phyloP scores from a whole-genome alignment of 2,888 invertebrate genomes.

The Drosophila sordidapex region DNA sequence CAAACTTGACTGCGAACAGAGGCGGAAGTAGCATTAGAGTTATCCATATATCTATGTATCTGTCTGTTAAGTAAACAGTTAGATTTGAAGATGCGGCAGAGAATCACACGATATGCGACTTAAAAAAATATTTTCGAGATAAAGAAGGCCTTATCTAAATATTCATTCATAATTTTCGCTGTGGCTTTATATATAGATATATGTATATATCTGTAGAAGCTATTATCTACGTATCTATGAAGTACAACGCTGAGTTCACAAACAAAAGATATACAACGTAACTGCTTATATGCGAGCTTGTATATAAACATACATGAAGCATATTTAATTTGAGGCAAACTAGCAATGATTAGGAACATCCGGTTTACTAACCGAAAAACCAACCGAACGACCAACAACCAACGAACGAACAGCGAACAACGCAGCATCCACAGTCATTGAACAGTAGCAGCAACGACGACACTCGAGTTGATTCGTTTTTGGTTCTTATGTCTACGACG shows the following conservation, averaged over 20 bases:
- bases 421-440: constrained; percentile 63
- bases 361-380: constrained; percentile 85
- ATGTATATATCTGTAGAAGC: constrained; percentile 13
- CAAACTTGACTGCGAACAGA: constrained; percentile 36
- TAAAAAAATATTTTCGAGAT: constrained; percentile 16
- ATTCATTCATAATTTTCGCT: constrained; percentile 74
- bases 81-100: constrained; percentile 50
- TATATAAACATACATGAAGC: constrained; percentile 48
- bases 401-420: constrained; percentile 44
- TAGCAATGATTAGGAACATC: constrained; percentile 85
- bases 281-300: constrained; percentile 27
- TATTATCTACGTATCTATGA: constrained; percentile 55
- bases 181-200: constrained; percentile 33
- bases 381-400: constrained; percentile 46
- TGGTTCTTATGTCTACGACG: constrained; percentile 68
- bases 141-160: constrained; percentile 18
- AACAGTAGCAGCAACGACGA: constrained; percentile 67
- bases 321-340: constrained; percentile 85
- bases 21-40: constrained; percentile 51
- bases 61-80: constrained; percentile 45
- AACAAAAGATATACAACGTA: constrained; percentile 72
- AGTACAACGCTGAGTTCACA: constrained; percentile 58
- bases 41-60: constrained; percentile 23
- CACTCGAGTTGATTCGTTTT: constrained; percentile 78
- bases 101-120: constrained; percentile 32